Evolutionary conservation across 1,140 invertebrate genomes (phyloP), one percentile per base, ranked within the genome.

Genomic region (Cepaea nemoralis): DNA sequence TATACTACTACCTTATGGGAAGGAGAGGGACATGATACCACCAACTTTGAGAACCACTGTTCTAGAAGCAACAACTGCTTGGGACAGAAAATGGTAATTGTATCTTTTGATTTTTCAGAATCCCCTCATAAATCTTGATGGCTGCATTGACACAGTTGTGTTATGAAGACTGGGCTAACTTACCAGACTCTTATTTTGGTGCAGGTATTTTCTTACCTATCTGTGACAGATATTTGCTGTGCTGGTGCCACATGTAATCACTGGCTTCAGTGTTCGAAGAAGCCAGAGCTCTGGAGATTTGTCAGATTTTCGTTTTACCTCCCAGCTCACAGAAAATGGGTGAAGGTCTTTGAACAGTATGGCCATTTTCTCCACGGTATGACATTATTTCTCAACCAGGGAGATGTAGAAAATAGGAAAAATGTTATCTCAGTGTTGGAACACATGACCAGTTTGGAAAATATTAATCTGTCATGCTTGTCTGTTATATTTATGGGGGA

Each of bases 401-500:
- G 24, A 19, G 79, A 82, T n/a, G 40, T 3, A 0, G 75, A 76
- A 24, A 85, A 85, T 59, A 71, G 87, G 27, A 71, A 16, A 16
- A 83, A 87, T 83, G 83, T 86, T 19, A 80, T 84, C 40, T 50
- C 81, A 33, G 77, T 84, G 0, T 39, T 88, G 39, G 50, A 78
- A 33, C 66, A 48, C 24, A 31, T 88, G n/a, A 76, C 83, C 2
- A 50, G 59, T 1, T 69, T 82, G 35, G 55, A 59, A 39, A 67
- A 85, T n/a, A 73, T 83, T 27, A 76, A 74, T 42, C 66, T 88
- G 22, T 71, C 82, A 31, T 75, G 70, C 24, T 69, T 88, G 24
- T 70, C 55, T 24, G 78, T 88, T 31, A 70, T 50, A 6, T 88
- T 87, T 73, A 80, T 42, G 22, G 86, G 85, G 12, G 82, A 86